phyloP scores from a whole-genome alignment of 2,797 vertebrate species.

The Poliocrania exsul region DNA sequence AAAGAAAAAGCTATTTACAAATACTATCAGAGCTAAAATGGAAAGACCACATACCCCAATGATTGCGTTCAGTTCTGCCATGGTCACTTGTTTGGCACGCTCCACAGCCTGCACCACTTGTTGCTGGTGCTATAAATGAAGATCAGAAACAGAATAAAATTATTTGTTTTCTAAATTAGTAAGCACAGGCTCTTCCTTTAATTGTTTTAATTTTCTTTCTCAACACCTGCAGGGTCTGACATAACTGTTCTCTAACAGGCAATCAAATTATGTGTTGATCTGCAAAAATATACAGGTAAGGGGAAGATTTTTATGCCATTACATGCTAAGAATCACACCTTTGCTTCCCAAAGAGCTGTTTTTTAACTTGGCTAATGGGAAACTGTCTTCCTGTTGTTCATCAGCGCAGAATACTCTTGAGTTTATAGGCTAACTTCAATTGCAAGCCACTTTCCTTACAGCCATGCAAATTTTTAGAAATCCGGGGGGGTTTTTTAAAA shows the following conservation, averaged over 20 bases:
- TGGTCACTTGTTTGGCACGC: conserved; percentile 98
- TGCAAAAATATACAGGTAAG: neutral
- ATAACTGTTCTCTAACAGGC: neutral
- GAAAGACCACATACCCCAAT: conserved; percentile 97
- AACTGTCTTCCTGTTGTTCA: neutral
- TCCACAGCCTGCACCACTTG: conserved; percentile 99
- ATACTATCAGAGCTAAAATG: conserved; percentile 68
- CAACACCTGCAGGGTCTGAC: conserved; percentile 53
- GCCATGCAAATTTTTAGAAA: neutral
- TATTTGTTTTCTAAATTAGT: conserved; percentile 74
- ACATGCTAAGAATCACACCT: neutral
- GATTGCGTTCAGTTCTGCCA: conserved; percentile 98
- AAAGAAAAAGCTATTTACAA: conserved; percentile 62
- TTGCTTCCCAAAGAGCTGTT: neutral
- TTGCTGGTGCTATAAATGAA: conserved; percentile 93
- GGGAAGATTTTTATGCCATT: neutral
- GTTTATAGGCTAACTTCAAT: neutral
- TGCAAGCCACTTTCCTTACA: neutral
- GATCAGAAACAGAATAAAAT: conserved; percentile 81
- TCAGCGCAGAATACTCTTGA: neutral
- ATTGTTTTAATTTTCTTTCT: neutral
- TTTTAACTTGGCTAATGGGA: neutral
- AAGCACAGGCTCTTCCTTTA: conserved; percentile 56
- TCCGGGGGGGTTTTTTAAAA: neutral
- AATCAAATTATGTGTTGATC: neutral